A percentile compares a stretch with the other conserved stretches of the same genome.
Evolutionary conservation across 2,888 invertebrate species (phyloP).

Genomic region (Pterostichus niger): DNA sequence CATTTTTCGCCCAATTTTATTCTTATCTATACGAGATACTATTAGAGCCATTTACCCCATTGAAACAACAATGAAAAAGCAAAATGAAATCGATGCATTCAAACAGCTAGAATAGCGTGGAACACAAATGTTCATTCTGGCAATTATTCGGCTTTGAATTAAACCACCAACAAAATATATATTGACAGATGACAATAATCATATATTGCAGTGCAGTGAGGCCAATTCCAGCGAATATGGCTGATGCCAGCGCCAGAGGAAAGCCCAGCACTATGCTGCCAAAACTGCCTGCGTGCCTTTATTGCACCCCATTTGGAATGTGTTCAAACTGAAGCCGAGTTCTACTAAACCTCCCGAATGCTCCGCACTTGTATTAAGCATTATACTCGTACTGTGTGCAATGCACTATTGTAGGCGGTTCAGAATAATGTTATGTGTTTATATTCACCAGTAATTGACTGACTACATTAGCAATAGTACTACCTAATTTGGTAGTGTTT

Average conservation of each 20-base stretch:
- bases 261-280: constrained; percentile 20
- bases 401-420: constrained; percentile 16
- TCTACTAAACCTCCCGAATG: constrained; percentile 26
- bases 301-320: constrained; percentile 61
- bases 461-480: no score
- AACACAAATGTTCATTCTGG: not conserved
- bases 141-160: constrained; percentile 44
- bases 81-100: not conserved
- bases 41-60: not conserved
- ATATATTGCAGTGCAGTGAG: constrained; percentile 53
- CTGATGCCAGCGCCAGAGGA: constrained; percentile 9
- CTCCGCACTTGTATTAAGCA: constrained; percentile 18
- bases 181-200: constrained; percentile 64
- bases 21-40: no score
- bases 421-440: constrained; percentile 21
- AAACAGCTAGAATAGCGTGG: not conserved
- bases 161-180: constrained; percentile 59
- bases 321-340: constrained; percentile 47
- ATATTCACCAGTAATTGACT: not conserved
- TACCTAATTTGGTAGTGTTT: no score
- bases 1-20: no score
- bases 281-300: constrained; percentile 61
- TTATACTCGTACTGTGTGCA: not conserved
- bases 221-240: constrained; percentile 42
- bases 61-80: not conserved